A percentile compares a stretch with the other conserved stretches of the same genome.
phyloP scores from a whole-genome alignment of 2,797 vertebrate genomes.

The Ctenochaetus hawaiiensis region DNA sequence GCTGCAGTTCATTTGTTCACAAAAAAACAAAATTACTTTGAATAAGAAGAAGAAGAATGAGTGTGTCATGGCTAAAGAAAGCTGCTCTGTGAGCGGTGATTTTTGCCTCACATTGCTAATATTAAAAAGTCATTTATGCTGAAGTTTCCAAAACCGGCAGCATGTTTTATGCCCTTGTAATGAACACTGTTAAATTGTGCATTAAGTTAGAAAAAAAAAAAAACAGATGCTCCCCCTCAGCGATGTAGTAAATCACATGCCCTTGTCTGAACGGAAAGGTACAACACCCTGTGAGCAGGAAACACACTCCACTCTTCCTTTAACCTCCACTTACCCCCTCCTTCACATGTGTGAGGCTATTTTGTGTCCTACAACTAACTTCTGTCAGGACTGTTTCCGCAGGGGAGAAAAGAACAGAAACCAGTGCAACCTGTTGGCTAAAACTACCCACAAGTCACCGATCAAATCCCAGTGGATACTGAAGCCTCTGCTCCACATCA shows the following conservation, averaged over 20 bases:
- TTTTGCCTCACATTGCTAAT: slow-evolving; percentile 71
- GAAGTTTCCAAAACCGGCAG: slow-evolving; percentile 73
- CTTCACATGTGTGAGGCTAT: slow-evolving; percentile 50
- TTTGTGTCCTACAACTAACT: slow-evolving; percentile 77
- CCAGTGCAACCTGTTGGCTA: slow-evolving; percentile 59
- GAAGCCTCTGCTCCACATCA: slow-evolving; percentile 39
- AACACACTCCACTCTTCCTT: slow-evolving; percentile 61
- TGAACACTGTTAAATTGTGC: slow-evolving; percentile 80
- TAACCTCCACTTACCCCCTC: slow-evolving; percentile 73
- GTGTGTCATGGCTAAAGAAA: slow-evolving; percentile 56
- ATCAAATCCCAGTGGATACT: slow-evolving; percentile 57
- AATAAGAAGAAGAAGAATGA: slow-evolving; percentile 58
- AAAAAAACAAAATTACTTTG: slow-evolving; percentile 47
- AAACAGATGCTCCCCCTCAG: slow-evolving; percentile 79
- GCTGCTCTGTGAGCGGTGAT: slow-evolving; percentile 48
- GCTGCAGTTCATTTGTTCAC: slow-evolving; percentile 20
- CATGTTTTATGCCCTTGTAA: slow-evolving; percentile 82
- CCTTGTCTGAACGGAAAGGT: slow-evolving; percentile 73
- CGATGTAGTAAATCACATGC: slow-evolving; percentile 80
- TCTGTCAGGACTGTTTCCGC: slow-evolving; percentile 61
- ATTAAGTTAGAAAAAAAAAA: slow-evolving; percentile 67
- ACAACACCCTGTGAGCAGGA: slow-evolving; percentile 63
- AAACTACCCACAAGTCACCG: slow-evolving; percentile 63
- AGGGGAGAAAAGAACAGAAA: slow-evolving; percentile 36
- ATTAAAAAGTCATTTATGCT: slow-evolving; percentile 78